Evolutionary conservation across 2,888 invertebrate genomes (phyloP), one percentile per base, ranked within the genome.

Genomic region (Scaptomyza tumidula): DNA sequence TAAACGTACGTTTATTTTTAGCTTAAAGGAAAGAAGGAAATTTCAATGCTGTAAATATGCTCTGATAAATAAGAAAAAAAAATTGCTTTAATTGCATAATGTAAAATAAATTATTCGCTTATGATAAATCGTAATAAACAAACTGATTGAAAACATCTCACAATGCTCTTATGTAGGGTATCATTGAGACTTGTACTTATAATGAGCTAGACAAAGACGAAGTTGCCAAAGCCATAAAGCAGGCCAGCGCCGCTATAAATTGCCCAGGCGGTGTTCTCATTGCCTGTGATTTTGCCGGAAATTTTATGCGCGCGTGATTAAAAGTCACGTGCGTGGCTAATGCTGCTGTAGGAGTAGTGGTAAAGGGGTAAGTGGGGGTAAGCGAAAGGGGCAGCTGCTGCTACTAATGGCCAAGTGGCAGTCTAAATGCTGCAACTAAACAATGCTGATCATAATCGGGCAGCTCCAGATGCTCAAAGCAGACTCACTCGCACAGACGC

Each of bases 231-330:
- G 68, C 71, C 59, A 78, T 79, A 79, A 79, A 78, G 57, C 75
- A 77, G 75, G 56, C 78, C 66, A 73, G 65, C 62, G 67, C 64
- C 78, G 63, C 78, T 61, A 76, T 76, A 76, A 78, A 76, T 78
- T 76, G 46, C 56, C 44, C 45, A 46, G 65, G 60, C 76, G 52
- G 45, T 37, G 50, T 57, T 59, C 52, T 6, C 24, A 6, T 33
- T 16, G 35, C 16, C 39, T 57, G 61, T 60, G 75, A 71, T 70
- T 71, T 69, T 57, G 65, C 70, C 70, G 70, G 62, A 71, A 75
- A 78, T 84, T 76, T 84, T 64, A 83, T 86, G 82, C 70, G 87
- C 87, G 85, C 89, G 88, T 88, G 89, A 88, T 88, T 89, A 78
- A 84, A 79, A 88, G 88, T 88, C 88, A 88, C 88, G 89, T 88